phyloP scores from a whole-genome alignment of 2,113 vertebrate genomes.

The Limanda limanda region DNA sequence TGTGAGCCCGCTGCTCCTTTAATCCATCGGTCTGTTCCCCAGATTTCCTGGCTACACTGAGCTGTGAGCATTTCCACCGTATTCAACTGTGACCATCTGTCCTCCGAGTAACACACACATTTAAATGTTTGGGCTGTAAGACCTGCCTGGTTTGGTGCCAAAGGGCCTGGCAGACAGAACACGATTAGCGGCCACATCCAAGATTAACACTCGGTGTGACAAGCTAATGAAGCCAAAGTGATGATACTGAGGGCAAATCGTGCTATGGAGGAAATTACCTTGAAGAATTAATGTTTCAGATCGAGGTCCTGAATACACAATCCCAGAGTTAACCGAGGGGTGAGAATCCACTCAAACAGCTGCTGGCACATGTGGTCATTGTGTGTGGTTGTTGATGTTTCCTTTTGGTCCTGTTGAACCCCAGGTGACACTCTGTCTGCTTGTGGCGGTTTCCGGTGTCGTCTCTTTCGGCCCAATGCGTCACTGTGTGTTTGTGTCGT shows the following conservation, averaged over 20 bases:
- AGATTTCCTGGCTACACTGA: slow-evolving; percentile 42
- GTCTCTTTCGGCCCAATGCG: not conserved
- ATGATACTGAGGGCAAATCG: slow-evolving; percentile 4
- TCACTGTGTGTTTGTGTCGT: slow-evolving; percentile 50
- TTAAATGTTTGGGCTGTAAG: slow-evolving; percentile 13
- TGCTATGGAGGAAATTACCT: slow-evolving; percentile 7
- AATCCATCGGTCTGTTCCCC: slow-evolving; percentile 39
- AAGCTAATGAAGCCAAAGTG: slow-evolving; percentile 29
- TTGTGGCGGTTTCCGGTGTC: slow-evolving; percentile 28
- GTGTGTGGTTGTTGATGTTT: not conserved
- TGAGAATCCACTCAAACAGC: slow-evolving; percentile 14
- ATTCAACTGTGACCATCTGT: slow-evolving; percentile 34
- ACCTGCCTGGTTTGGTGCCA: slow-evolving; percentile 33
- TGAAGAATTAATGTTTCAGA: slow-evolving; percentile 8
- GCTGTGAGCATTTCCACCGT: slow-evolving; percentile 31
- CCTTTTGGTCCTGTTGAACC: slow-evolving; percentile 29
- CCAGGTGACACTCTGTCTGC: not conserved
- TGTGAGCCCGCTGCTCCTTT: slow-evolving; percentile 15
- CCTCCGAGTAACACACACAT: slow-evolving; percentile 16
- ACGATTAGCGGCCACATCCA: slow-evolving; percentile 10
- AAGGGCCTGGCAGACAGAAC: slow-evolving; percentile 23
- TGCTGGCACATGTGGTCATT: not conserved
- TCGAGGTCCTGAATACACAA: not conserved
- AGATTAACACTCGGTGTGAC: slow-evolving; percentile 20
- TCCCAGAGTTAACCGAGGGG: not conserved